phyloP scores from a whole-genome alignment of 2,797 vertebrate genomes.

The Myotis pilosus region DNA sequence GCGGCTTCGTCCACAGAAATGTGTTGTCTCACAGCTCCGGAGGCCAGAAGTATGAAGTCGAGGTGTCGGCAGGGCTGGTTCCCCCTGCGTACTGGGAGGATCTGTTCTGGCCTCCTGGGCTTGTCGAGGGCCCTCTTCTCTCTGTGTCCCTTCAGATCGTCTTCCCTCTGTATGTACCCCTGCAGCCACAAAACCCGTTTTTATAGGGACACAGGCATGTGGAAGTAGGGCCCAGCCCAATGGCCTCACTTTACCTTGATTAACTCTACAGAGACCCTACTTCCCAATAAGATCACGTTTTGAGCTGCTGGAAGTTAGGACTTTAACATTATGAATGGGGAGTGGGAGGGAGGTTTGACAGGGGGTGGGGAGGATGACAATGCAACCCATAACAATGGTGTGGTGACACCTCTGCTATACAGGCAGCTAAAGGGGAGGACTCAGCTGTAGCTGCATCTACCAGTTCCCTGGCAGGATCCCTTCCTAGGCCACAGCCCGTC shows the following conservation, averaged over 20 bases:
- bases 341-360: fast-evolving
- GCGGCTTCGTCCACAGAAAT: not conserved
- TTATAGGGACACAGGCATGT: not conserved
- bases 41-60: not conserved
- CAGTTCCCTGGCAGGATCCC: too few relatives aligned
- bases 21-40: not conserved
- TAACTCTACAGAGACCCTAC: not conserved
- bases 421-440: not conserved
- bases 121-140: not conserved
- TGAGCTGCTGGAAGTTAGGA: not conserved
- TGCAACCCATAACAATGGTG: not conserved
- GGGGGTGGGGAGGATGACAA: not conserved
- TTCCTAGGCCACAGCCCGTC: not conserved
- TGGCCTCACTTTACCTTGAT: not conserved
- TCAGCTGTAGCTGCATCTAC: not conserved
- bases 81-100: fast-evolving
- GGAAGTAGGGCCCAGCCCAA: not conserved
- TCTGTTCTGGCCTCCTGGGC: not conserved
- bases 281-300: not conserved
- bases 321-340: not conserved
- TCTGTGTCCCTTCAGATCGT: not conserved
- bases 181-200: not conserved
- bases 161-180: not conserved
- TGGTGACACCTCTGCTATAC: not conserved
- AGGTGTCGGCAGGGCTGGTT: not conserved